Evolutionary conservation across 2,113 vertebrate genomes (phyloP), one percentile per base, ranked within the genome.

Genomic region (Chroicocephalus ridibundus): DNA sequence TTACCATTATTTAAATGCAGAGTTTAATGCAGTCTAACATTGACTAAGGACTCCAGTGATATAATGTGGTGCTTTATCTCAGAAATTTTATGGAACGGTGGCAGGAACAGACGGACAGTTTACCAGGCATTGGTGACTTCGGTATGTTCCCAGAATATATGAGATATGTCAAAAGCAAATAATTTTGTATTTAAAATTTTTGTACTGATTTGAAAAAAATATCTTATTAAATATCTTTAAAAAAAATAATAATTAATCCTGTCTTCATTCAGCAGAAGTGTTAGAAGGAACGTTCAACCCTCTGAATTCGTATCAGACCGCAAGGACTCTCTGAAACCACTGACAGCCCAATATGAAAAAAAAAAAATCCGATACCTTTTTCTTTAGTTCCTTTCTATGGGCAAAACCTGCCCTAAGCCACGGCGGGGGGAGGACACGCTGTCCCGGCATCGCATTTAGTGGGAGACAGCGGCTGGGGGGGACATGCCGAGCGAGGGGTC

Each of bases 141-240:
- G 32, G 94, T 92, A 84, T 97, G 97, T 97, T 98, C 95, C 97
- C 96, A 97, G 93, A 95, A 97, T 82, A 96, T 95, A 93, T 93
- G 94, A 98, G 96, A 97, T 86, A 97, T 92, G 95, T 98, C 97
- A 97, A 98, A 96, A 97, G 95, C 94, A 98, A 98, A 98, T 98
- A 97, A 98, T 97, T 98, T 98, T 98, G 98, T 98, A 98, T 98
- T 98, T 98, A 98, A 98, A 98, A 95, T 97, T 98, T 98, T 98
- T 98, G 98, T 98, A 98, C 96, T 98, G 97, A 98, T 98, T 98
- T 98, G 96, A 96, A 97, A 97, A 96, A 97, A 98, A 91, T 94
- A 93, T 95, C 97, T 97, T 98, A 98, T 98, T 98, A 98, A 98
- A 98, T 98, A 98, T 92, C 97, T 98, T 98, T 95, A 76, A 93